Conservation (phyloP, 2,797 vertebrate genomes). For the Spinus olivaceus region DNA sequence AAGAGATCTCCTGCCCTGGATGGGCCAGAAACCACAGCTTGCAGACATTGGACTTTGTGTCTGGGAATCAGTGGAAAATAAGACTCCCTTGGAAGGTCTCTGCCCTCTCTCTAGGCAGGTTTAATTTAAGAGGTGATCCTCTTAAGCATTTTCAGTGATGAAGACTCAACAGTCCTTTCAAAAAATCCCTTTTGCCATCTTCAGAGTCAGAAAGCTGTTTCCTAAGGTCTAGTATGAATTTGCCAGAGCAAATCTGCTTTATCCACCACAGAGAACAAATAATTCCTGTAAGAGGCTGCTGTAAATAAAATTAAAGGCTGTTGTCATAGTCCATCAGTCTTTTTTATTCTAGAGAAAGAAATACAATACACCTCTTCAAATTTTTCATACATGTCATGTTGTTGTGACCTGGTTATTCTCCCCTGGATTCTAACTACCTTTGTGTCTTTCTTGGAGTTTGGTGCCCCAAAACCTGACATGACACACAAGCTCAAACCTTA, state of each 20-base stretch:
- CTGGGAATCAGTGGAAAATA: neutral
- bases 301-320: slow-evolving; percentile 55
- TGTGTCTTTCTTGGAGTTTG: neutral
- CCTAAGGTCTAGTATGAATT: neutral
- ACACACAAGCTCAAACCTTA: neutral
- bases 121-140: slow-evolving; percentile 14
- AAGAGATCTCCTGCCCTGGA: neutral
- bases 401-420: slow-evolving; percentile 19
- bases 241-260: neutral
- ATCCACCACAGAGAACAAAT: slow-evolving; percentile 11
- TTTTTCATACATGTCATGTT: slow-evolving; percentile 42
- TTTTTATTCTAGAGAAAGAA: slow-evolving; percentile 42
- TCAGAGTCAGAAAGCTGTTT: neutral
- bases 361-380: neutral
- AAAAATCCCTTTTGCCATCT: neutral
- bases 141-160: neutral
- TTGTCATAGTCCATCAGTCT: slow-evolving; percentile 33
- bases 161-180: neutral
- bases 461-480: neutral
- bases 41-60: neutral
- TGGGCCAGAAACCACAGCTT: neutral
- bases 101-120: neutral
- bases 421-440: neutral
- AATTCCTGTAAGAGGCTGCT: slow-evolving; percentile 41
- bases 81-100: neutral